Evolutionary conservation across 2,888 invertebrate species (phyloP), one percentile per base, ranked within the genome.

Genomic region (Chrysolina oricalcia): DNA sequence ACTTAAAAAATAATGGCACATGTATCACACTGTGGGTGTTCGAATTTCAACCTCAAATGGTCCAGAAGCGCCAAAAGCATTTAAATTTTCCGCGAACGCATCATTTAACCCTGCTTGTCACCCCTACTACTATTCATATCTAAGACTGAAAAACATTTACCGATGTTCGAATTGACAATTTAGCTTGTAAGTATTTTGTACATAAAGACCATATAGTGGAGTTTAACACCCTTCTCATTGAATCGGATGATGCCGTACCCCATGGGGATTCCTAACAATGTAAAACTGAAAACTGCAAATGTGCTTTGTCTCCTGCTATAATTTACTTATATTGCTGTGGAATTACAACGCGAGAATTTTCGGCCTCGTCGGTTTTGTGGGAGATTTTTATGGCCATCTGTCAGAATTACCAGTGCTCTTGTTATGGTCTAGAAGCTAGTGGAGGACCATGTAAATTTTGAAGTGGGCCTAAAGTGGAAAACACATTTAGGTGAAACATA

Each of bases 101-200:
- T 78, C 83, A 83, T 83, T 83, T 78, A 83, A 79, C 79, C 68
- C 66, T 74, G 78, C 76, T 81, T 79, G 75, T 76, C 80, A 77
- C 80, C 73, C 77, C 68, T 69, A 59, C 59, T 27, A 27, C 27
- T 15, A 59, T 59, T 59, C 59, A 59, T 59, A 53, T 23, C 53
- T 48, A 19, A 53, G 53, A 53, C 53, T 27, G 9, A 15, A 35
- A 59, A 0, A 59, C 15, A n/a, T 23, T 35, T 10, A 27, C 59
- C 11, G 59, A 35, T 11, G 35, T 59, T 59, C 15, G 4, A 59
- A 35, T 27, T 59, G 13, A 35, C 10, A 59, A n/a, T 35, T n/a
- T 59, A n/a, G 10, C 35, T n/a, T 23, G 15, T 59, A 59, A 59
- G 13, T 35, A 13, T 11, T 35, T 17, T 8, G 13, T n/a, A 59